phyloP scores from a whole-genome alignment of 1,140 invertebrate genomes.

The Zaprionus tsacasi region DNA sequence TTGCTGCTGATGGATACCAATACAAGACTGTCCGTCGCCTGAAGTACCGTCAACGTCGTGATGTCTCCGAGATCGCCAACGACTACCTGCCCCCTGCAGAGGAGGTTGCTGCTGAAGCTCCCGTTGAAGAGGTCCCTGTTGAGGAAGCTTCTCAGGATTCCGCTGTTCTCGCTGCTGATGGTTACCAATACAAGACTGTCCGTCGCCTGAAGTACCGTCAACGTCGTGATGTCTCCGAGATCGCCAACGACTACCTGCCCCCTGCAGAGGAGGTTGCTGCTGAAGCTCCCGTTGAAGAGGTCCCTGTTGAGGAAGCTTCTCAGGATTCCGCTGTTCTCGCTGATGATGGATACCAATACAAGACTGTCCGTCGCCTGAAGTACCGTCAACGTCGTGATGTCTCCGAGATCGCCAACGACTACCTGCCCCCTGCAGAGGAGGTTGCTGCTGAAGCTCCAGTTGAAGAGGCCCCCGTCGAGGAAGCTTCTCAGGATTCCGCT shows the following conservation, averaged over 20 bases:
- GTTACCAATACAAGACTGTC: constrained; percentile 55
- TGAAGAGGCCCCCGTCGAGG: constrained; percentile 24
- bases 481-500: constrained; percentile 40
- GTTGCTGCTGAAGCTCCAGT: constrained; percentile 16
- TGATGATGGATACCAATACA: constrained; percentile 54
- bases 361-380: constrained; percentile 53
- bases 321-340: constrained; percentile 38
- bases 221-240: constrained; percentile 45
- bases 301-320: constrained; percentile 6
- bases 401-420: constrained; percentile 44
- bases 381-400: constrained; percentile 59
- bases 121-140: constrained; percentile 7
- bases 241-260: constrained; percentile 53
- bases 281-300: constrained; percentile 18
- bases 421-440: constrained; percentile 42
- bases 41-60: constrained; percentile 53
- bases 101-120: constrained; percentile 21
- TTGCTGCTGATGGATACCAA: constrained; percentile 48
- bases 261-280: constrained; percentile 27
- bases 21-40: constrained; percentile 53
- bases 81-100: constrained; percentile 52
- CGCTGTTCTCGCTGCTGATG: constrained; percentile 41
- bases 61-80: constrained; percentile 54
- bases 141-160: constrained; percentile 36
- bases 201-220: constrained; percentile 49